Percentiles rank a stretch among this genome's conserved stretches.
Evolutionary conservation across 2,797 vertebrate species (phyloP).

Genomic region (Vespertilio murinus): DNA sequence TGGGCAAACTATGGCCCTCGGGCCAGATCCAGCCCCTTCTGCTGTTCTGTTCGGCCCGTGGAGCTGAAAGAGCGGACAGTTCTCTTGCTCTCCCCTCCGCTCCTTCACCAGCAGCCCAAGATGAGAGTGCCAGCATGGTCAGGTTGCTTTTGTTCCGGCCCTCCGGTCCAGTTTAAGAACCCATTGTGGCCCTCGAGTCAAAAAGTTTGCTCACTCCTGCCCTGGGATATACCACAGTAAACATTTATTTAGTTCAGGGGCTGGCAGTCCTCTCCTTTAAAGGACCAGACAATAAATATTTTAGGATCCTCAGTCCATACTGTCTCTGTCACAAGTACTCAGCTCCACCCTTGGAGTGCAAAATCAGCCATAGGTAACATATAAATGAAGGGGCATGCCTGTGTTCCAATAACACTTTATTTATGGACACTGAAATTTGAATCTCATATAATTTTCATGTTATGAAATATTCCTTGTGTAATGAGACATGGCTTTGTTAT

Average conservation of each 20-base stretch:
- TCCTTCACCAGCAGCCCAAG: no score
- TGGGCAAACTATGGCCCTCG: no score
- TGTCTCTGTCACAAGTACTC: neutral
- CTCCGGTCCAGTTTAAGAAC: no score
- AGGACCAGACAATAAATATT: neutral
- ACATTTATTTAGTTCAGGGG: neutral
- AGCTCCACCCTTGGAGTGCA: neutral
- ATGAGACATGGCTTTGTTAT: neutral
- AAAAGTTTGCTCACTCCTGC: no score
- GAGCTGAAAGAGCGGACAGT: no score
- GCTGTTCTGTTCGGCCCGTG: no score
- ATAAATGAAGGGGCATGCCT: neutral
- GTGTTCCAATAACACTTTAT: conserved; percentile 32
- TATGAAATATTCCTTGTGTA: neutral
- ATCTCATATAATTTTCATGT: conserved; percentile 30
- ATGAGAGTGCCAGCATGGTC: no score
- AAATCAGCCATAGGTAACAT: neutral
- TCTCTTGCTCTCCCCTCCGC: no score
- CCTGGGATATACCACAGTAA: neutral
- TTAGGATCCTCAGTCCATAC: neutral
- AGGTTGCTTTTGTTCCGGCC: no score
- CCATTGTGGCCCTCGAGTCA: no score
- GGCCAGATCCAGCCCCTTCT: no score
- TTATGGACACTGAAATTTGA: neutral
- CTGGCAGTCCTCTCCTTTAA: conserved; percentile 18